Percentiles rank a stretch among this genome's conserved stretches.
Evolutionary conservation across 2,113 vertebrate genomes (phyloP).

Genomic region (Osmerus mordax): DNA sequence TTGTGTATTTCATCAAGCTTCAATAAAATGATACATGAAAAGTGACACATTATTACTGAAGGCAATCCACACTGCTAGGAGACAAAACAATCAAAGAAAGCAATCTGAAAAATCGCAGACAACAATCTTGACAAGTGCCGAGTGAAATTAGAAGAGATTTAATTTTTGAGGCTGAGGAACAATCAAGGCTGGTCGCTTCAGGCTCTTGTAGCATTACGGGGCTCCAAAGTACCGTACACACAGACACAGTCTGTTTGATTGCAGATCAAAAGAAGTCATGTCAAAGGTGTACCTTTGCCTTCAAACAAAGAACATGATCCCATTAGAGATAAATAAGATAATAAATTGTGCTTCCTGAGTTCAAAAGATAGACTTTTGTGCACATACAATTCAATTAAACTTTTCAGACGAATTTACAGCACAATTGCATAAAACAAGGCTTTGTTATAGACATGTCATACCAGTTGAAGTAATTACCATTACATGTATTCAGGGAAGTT

Average conservation of each 20-base stretch:
- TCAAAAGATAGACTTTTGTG: conserved; percentile 54
- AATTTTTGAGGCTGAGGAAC: conserved; percentile 54
- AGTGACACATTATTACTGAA: conserved; percentile 65
- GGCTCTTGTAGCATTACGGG: conserved; percentile 45
- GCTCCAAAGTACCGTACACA: conserved; percentile 43
- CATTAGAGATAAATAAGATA: conserved; percentile 58
- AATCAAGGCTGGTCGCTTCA: conserved; percentile 45
- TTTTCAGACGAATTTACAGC: conserved; percentile 20
- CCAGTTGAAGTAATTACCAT: conserved; percentile 30
- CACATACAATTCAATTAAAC: conserved; percentile 55
- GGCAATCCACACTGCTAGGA: conserved; percentile 50
- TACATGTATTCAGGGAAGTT: too few relatives aligned
- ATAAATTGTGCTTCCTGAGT: conserved; percentile 49
- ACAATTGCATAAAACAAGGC: background rate
- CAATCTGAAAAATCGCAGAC: conserved; percentile 63
- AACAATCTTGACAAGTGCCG: conserved; percentile 58
- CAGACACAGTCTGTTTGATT: conserved; percentile 60
- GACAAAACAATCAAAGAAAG: conserved; percentile 67
- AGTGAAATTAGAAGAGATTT: conserved; percentile 64
- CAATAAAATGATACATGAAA: conserved; percentile 62
- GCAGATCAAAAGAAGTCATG: conserved; percentile 57
- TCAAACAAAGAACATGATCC: conserved; percentile 67
- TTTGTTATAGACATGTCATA: conserved; percentile 15
- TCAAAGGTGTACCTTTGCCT: conserved; percentile 60
- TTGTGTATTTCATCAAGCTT: conserved; percentile 59